Percentiles rank a stretch among this genome's conserved stretches.
Conservation (phyloP, 2,888 invertebrate genomes). For the Sabatieria punctata region DNA sequence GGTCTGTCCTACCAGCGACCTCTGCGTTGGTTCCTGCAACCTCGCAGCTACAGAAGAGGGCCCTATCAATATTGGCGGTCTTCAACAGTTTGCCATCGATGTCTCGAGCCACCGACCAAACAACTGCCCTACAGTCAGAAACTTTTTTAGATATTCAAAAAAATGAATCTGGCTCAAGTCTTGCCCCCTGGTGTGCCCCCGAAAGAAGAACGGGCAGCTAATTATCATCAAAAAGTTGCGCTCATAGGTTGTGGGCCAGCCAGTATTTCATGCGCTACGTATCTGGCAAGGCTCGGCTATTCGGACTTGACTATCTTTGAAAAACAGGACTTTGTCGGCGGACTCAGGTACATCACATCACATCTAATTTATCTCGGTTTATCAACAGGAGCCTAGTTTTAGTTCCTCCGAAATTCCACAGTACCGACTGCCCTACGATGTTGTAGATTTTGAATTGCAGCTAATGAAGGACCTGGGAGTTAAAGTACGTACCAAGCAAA, state of each 20-base stretch:
- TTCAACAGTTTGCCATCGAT: constrained; percentile 93
- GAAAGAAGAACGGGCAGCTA: constrained; percentile 30
- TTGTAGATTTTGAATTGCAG: constrained; percentile 78
- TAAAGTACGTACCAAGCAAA: constrained; percentile 42
- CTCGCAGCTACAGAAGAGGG: constrained; percentile 88
- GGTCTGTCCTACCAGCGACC: constrained; percentile 96
- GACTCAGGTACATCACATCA: constrained; percentile 49
- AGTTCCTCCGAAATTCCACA: constrained; percentile 92
- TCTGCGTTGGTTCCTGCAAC: constrained; percentile 95
- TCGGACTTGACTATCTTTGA: constrained; percentile 77
- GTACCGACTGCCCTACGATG: constrained; percentile 77
- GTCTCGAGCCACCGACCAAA: constrained; percentile 37
- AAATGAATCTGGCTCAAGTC: constrained; percentile 77
- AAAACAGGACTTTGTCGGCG: constrained; percentile 66
- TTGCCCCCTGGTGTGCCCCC: constrained; percentile 49
- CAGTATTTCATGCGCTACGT: constrained; percentile 86
- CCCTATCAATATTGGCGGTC: constrained; percentile 90
- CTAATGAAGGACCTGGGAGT: constrained; percentile 82
- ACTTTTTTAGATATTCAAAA: constrained; percentile 47
- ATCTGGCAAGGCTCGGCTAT: constrained; percentile 80
- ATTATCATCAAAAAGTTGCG: constrained; percentile 54
- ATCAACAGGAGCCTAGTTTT: constrained; percentile 19
- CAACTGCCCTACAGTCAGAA: background rate
- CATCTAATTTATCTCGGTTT: background rate
- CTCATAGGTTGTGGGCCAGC: constrained; percentile 89